These are phyloP conservation scores for Otus sunia DNA, from an alignment of 2,113 vertebrate species.

Conservation along the genomic window DNA sequence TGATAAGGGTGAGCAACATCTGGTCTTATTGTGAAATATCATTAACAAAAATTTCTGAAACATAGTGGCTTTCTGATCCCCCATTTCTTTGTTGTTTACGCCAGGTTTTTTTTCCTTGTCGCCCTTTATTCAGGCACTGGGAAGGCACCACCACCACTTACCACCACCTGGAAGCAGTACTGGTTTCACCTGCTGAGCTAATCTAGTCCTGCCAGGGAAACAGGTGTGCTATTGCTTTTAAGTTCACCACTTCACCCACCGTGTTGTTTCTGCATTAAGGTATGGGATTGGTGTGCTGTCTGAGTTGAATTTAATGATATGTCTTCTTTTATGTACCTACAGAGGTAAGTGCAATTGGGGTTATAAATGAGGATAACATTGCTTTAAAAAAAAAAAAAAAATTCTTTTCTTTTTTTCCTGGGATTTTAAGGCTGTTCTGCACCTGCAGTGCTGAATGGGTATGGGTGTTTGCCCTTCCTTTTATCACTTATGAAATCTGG, in stretches of 20 bases:
- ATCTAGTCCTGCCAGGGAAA: not conserved
- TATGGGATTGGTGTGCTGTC: accelerated
- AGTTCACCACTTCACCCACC: accelerated
- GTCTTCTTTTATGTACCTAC: accelerated
- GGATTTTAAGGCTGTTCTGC: no score
- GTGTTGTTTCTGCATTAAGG: accelerated
- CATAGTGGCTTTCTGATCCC: not conserved
- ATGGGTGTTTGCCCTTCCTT: not conserved
- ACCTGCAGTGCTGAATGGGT: not conserved
- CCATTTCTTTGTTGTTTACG: not conserved
- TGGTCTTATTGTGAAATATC: not conserved
- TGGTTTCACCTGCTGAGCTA: not conserved
- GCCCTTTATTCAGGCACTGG: not conserved
- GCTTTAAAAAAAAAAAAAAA: accelerated
- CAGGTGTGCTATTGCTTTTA: not conserved
- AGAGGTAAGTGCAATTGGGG: not conserved
- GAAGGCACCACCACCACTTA: not conserved
- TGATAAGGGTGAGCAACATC: not conserved
- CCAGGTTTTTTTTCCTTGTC: no score
- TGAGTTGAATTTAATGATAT: accelerated
- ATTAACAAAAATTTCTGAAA: not conserved
- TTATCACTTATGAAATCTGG: not conserved
- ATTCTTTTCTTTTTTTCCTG: accelerated
- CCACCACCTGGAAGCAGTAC: not conserved
- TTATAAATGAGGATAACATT: not conserved